Evolutionary conservation across 1,140 invertebrate genomes (phyloP).

Genomic region (Orussus abietinus): DNA sequence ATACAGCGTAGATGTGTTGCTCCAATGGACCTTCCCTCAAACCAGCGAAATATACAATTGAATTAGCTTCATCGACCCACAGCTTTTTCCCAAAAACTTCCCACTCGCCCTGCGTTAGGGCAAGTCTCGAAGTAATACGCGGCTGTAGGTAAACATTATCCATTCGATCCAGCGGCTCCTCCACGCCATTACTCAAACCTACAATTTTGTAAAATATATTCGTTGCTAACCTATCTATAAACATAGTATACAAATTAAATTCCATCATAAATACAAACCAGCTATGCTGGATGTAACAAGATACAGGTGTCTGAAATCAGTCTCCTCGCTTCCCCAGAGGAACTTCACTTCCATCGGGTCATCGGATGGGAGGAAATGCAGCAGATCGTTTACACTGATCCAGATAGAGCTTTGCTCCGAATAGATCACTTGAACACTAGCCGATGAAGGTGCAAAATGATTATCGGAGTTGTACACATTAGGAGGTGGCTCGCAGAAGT

Average conservation of each 20-base stretch:
- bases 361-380: slow-evolving; percentile 74
- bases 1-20: slow-evolving; percentile 79
- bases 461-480: slow-evolving; percentile 55
- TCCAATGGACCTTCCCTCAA: slow-evolving; percentile 76
- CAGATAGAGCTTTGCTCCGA: slow-evolving; percentile 73
- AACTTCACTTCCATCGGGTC: slow-evolving; percentile 63
- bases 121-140: slow-evolving; percentile 61
- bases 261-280: slow-evolving; percentile 24
- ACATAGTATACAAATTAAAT: slow-evolving; percentile 4
- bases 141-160: slow-evolving; percentile 57
- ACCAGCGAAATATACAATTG: slow-evolving; percentile 78
- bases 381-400: slow-evolving; percentile 89
- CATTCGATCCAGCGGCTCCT: slow-evolving; percentile 51
- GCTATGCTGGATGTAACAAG: slow-evolving; percentile 61
- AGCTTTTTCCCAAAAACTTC: slow-evolving; percentile 73
- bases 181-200: slow-evolving; percentile 53
- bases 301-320: slow-evolving; percentile 89
- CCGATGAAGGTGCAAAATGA: slow-evolving; percentile 52
- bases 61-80: slow-evolving; percentile 70
- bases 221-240: background rate
- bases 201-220: slow-evolving; percentile 30
- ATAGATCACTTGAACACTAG: slow-evolving; percentile 64
- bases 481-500: slow-evolving; percentile 66
- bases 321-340: slow-evolving; percentile 90
- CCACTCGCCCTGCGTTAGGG: slow-evolving; percentile 79